Evolutionary conservation across 2,797 vertebrate species (phyloP), one percentile per base, ranked within the genome.

Genomic region (Amblyopsis hoosieri): DNA sequence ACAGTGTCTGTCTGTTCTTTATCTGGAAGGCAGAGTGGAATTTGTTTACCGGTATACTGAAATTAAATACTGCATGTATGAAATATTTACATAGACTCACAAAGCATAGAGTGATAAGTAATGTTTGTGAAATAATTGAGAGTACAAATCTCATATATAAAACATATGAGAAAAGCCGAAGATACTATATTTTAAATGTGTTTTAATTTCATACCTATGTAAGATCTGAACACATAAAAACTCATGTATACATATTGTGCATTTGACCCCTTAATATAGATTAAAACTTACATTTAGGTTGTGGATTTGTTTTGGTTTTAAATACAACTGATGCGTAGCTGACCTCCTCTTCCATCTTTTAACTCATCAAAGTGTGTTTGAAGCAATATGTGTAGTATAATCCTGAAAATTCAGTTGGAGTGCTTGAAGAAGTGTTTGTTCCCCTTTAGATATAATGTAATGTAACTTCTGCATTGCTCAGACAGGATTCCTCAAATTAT

Each of bases 241-340:
- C 17, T 2, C 0, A 7, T 12, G 45, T 13, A 46, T 17, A 23
- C 19, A 8, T 29, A 29, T 5, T 51, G 46, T 1, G 1, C 9
- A 15, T 19, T 3, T 11, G 5, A 15, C 11, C n/a, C 54, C 2
- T 6, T 11, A 7, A 11, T 5, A 3, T 12, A 1, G 2, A 54
- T 4, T 0, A 1, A 13, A 9, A 51, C 67, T 62, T 62, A 86
- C 87, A 73, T 78, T 64, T 1, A 54, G 45, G 10, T 19, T 0
- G 17, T 2, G 56, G 12, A 6, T 23, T 12, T 0, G 56, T 46
- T 2, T 29, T 45, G 9, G 37, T 0, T 42, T 74, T 76, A 42
- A 90, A 90, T 1, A 42, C 45, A 0, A 90, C 54, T 8, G 69
- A 66, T 19, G 87, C 52, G 1, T 91, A 89, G 42, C 11, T 56